Base-by-base conservation (phyloP, 35 echinoderm and acorn worm genomes). In the Ophiothrix spiculata region DNA sequence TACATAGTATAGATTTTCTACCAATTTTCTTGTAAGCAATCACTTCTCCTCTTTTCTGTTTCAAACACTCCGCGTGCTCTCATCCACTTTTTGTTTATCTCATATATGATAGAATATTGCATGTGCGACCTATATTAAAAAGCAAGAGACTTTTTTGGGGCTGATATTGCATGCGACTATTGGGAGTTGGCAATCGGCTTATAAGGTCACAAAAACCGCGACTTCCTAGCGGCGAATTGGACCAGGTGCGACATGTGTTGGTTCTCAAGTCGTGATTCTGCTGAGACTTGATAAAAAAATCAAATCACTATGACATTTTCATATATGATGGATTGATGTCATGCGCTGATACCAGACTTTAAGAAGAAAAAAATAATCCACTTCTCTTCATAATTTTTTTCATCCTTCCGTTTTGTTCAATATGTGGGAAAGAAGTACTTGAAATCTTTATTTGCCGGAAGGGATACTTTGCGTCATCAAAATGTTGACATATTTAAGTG, bases 201-300 rank as follows among this genome's bases (percentile, higher is more conserved):
- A 69, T 15, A 25, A 69, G 60, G 60, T 69, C 60, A 69, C 10
- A 69, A 69, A n/a, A 69, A 69, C 60, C 60, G 29, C 25, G 8
- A 10, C 3, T 69, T 69, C 60, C 60, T 69, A 6, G 3, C 8
- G 60, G 60, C 60, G 60, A 69, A 12, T 28, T 28, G 1, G 25
- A 69, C 60, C 60, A 69, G 60, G 60, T 69, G 60, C 10, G 25
- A 69, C 60, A 69, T 69, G 60, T 69, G 60, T 69, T 69, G 16
- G 25, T 69, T 28, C 3, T 15, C 4, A 1, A 25, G 29, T 15
- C 60, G 25, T 25, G 17, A 69, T 69, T 69, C 17, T 28, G 8
- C 4, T 12, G 60, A 10, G n/a, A n/a, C n/a, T n/a, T n/a, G n/a
- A 10, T 12, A 10, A 69, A 69, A 10, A 69, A 69, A 69, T 69